Evolutionary conservation across 2,797 vertebrate genomes (phyloP).

Genomic region (Sciurus carolinensis): DNA sequence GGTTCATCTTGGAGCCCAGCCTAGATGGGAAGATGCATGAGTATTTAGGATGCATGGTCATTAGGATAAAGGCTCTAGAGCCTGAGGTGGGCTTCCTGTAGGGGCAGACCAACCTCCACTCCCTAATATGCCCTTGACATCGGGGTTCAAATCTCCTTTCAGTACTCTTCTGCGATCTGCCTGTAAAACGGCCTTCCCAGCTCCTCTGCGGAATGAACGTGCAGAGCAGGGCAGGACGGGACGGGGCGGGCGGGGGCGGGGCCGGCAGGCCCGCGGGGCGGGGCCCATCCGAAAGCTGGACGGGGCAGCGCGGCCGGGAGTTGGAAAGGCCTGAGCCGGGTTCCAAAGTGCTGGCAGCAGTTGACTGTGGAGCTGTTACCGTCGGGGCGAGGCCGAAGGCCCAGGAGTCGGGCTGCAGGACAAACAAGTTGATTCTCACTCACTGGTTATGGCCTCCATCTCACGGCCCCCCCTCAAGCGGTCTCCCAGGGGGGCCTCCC

Average conservation of each 20-base stretch:
- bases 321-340: background rate
- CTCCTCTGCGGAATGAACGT: too few species aligned
- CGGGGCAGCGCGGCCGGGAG: background rate
- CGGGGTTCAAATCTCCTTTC: background rate
- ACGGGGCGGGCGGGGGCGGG: background rate
- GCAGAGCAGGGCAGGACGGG: too few species aligned
- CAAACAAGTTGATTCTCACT: slow-evolving; percentile 45
- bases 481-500: slow-evolving; percentile 65
- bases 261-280: background rate
- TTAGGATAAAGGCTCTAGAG: background rate
- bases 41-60: background rate
- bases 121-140: background rate
- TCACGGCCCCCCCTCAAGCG: slow-evolving; percentile 55
- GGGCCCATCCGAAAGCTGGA: background rate
- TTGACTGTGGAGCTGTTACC: background rate
- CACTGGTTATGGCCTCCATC: slow-evolving; percentile 84
- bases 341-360: slow-evolving; percentile 25
- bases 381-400: accelerated
- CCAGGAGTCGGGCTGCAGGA: background rate
- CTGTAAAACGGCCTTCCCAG: background rate
- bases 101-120: background rate
- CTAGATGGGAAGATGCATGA: background rate
- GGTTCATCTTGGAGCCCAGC: background rate
- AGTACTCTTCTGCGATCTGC: background rate
- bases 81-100: background rate